A percentile compares a stretch with the other conserved stretches of the same genome.
Conservation (phyloP, 2,888 invertebrate species). For the Zhuqinia jingwanae region DNA sequence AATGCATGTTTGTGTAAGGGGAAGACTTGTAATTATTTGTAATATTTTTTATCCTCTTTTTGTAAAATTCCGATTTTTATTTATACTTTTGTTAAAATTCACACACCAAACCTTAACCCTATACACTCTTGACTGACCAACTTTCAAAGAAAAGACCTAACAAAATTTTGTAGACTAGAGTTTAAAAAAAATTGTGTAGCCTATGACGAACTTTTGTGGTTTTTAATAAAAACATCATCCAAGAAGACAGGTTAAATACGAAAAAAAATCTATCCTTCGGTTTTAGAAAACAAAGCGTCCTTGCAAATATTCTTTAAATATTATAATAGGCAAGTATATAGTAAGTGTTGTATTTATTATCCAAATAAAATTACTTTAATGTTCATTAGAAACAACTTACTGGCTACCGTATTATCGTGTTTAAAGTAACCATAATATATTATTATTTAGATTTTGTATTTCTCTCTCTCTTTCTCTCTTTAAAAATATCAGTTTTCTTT, state of each 20-base stretch:
- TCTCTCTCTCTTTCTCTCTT: slow-evolving; percentile 12
- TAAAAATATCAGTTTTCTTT: slow-evolving; percentile 67
- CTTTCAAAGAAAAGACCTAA: no score
- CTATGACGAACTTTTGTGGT: slow-evolving; percentile 49
- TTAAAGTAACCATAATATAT: no score
- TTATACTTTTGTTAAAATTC: background rate
- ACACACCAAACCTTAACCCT: no score
- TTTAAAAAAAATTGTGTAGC: no score
- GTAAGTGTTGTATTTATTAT: no score
- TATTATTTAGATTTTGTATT: slow-evolving; percentile 20
- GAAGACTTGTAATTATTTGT: slow-evolving; percentile 49
- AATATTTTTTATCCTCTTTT: no score
- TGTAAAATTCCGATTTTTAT: background rate
- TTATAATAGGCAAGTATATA: no score
- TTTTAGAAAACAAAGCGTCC: slow-evolving; percentile 21
- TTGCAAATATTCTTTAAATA: no score
- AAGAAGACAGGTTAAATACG: slow-evolving; percentile 15
- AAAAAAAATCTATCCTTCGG: no score
- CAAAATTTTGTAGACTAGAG: no score
- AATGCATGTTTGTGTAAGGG: background rate
- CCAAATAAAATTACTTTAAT: slow-evolving; percentile 21
- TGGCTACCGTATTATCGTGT: background rate
- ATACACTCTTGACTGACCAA: no score
- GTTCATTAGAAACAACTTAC: background rate
- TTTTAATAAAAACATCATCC: slow-evolving; percentile 13